Percentiles rank a stretch among this genome's conserved stretches.
Conservation (phyloP, 1,140 invertebrate genomes). For the Cydia amplana region DNA sequence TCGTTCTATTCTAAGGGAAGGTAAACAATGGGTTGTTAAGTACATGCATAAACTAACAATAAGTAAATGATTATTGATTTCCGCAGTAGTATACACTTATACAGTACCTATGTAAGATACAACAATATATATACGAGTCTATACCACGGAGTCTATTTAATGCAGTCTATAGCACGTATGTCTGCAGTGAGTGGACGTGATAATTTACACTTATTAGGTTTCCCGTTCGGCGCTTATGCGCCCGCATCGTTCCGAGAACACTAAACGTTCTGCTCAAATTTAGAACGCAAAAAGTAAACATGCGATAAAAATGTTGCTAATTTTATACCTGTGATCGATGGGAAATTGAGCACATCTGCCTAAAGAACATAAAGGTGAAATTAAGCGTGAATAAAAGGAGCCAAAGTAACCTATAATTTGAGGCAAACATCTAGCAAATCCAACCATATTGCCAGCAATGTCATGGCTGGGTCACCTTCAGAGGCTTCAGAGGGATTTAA, state of each 20-base stretch:
- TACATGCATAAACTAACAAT: too few species aligned
- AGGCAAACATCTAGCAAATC: background rate
- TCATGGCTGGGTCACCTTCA: too few species aligned
- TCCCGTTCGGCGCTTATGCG: conserved; percentile 24
- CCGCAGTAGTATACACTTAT: too few species aligned
- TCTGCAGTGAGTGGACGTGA: conserved; percentile 6
- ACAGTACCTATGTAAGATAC: too few species aligned
- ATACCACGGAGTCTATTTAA: background rate
- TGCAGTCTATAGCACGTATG: background rate
- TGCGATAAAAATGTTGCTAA: background rate
- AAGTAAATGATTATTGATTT: too few species aligned
- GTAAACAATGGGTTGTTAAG: too few species aligned
- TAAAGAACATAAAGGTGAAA: background rate
- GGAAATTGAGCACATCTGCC: background rate
- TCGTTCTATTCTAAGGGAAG: too few species aligned
- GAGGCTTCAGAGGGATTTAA: too few species aligned
- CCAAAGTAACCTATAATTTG: background rate
- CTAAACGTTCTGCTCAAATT: conserved; percentile 13
- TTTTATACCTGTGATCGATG: conserved; percentile 10
- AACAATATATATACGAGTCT: too few species aligned
- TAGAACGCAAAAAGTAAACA: conserved; percentile 13
- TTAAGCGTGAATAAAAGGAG: background rate
- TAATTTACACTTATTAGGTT: conserved; percentile 31
- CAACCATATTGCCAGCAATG: too few species aligned
- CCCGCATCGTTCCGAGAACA: conserved; percentile 18